Percentiles rank a stretch among this genome's conserved stretches.
These are phyloP conservation scores for Mus pahari DNA, from an alignment of 2,113 vertebrate genomes.

Conservation along the genomic window DNA sequence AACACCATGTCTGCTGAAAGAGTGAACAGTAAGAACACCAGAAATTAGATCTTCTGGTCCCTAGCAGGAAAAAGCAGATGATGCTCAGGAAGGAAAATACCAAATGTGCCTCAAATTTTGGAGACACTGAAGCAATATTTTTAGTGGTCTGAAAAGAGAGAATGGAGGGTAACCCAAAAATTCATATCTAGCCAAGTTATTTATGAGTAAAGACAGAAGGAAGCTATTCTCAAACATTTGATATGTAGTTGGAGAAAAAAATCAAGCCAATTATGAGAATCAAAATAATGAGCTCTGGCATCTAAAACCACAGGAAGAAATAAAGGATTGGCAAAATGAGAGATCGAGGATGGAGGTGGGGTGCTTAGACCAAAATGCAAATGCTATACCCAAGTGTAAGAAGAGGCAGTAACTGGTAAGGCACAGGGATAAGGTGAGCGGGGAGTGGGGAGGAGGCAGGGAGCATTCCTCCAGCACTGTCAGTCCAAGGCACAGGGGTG, in stretches of 20 bases:
- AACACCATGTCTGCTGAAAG: neutral
- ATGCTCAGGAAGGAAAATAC: slow-evolving; percentile 22
- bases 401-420: neutral
- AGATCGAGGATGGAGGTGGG: neutral
- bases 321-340: neutral
- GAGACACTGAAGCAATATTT: neutral
- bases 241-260: neutral
- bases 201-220: slow-evolving; percentile 48
- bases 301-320: neutral
- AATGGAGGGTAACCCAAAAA: slow-evolving; percentile 1
- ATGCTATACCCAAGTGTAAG: too few species aligned
- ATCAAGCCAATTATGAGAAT: neutral
- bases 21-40: neutral
- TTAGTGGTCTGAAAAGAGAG: slow-evolving; percentile 24
- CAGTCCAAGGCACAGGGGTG: neutral
- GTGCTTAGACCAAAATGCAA: neutral
- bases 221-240: slow-evolving; percentile 43
- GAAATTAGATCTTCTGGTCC: neutral
- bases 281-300: neutral
- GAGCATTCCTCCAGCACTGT: neutral
- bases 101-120: slow-evolving; percentile 18
- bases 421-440: neutral
- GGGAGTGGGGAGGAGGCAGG: neutral
- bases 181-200: slow-evolving; percentile 27
- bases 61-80: neutral